Evolutionary conservation across 1,140 invertebrate species (phyloP).

Genomic region (Parasteatoda tepidariorum): DNA sequence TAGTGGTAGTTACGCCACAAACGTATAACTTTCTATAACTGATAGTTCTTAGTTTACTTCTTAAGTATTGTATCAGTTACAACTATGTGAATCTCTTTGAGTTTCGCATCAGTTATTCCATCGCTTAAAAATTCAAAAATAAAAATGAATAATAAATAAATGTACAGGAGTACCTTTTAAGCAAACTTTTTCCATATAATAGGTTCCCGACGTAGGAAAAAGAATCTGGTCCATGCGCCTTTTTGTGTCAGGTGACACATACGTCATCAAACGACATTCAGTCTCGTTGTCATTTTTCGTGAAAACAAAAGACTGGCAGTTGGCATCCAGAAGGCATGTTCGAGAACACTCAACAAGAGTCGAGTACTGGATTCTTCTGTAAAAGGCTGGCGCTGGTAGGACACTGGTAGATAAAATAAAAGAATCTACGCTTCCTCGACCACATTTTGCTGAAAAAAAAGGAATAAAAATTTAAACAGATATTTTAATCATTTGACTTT

Average conservation of each 20-base stretch:
- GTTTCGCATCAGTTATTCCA: no score
- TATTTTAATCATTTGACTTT: neutral
- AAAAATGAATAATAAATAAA: no score
- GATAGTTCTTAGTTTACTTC: no score
- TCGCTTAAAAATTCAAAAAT: no score
- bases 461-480: neutral
- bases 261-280: slow-evolving; percentile 3
- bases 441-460: slow-evolving; percentile 10
- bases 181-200: slow-evolving; percentile 51
- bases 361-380: slow-evolving; percentile 1
- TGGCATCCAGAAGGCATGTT: slow-evolving; percentile 13
- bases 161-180: slow-evolving; percentile 25
- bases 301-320: slow-evolving; percentile 32
- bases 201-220: slow-evolving; percentile 7
- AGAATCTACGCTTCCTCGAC: slow-evolving; percentile 26
- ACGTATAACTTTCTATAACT: no score
- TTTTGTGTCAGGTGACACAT: neutral
- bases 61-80: no score
- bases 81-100: no score
- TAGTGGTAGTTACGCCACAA: no score
- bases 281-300: slow-evolving; percentile 15
- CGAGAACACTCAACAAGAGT: slow-evolving; percentile 43
- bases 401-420: slow-evolving; percentile 44
- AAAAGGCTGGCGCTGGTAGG: neutral
- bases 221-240: neutral